phyloP scores from a whole-genome alignment of 2,888 invertebrate genomes.

The Cistogaster globosa region DNA sequence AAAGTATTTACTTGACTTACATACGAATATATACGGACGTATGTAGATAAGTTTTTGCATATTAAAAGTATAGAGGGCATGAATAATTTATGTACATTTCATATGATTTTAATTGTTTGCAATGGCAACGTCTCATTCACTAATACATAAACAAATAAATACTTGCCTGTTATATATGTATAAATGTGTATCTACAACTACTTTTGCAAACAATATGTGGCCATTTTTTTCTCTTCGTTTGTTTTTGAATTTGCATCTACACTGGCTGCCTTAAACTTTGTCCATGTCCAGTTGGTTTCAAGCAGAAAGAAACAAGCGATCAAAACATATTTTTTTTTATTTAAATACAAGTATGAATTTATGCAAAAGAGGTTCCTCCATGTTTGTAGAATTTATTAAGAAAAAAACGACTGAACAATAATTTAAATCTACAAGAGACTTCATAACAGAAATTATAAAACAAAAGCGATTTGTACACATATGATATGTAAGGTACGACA shows the following conservation, averaged over 20 bases:
- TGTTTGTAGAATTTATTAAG: constrained; percentile 18
- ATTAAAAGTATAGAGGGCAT: constrained; percentile 72
- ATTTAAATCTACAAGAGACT: constrained; percentile 62
- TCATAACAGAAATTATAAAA: constrained; percentile 61
- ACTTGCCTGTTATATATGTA: constrained; percentile 6
- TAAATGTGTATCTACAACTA: constrained; percentile 6
- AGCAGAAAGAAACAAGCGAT: constrained; percentile 36
- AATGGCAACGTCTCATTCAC: constrained; percentile 77
- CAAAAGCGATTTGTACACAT: constrained; percentile 1
- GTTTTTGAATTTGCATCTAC: constrained; percentile 51
- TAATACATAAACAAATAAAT: constrained; percentile 27
- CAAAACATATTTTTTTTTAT: constrained; percentile 43
- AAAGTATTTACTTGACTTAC: constrained; percentile 69
- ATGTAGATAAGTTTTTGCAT: constrained; percentile 19
- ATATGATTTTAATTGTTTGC: constrained; percentile 82
- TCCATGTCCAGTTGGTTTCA: constrained; percentile 61
- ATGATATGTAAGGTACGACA: neutral
- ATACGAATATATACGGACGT: constrained; percentile 25
- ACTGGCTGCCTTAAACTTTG: constrained; percentile 51
- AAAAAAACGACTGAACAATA: constrained; percentile 43
- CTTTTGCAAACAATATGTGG: constrained; percentile 44
- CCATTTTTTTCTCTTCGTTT: constrained; percentile 32
- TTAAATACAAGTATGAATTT: constrained; percentile 62
- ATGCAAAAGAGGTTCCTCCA: constrained; percentile 65
- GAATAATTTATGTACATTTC: constrained; percentile 82